Evolutionary conservation across 2,113 vertebrate genomes (phyloP).

Genomic region (Talpa occidentalis): DNA sequence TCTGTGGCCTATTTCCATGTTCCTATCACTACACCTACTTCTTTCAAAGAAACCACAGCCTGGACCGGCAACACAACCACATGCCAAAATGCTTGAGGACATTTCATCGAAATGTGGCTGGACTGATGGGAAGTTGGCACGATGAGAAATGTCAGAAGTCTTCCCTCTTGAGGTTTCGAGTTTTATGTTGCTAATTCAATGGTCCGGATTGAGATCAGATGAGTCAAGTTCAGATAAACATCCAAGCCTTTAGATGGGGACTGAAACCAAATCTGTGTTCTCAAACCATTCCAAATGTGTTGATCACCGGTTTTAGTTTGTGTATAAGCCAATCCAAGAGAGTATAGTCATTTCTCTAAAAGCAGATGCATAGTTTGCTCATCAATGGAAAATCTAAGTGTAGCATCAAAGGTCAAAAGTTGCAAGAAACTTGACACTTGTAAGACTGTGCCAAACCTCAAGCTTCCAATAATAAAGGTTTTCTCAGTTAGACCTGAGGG

Average conservation of each 20-base stretch:
- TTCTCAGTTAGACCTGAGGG: background rate
- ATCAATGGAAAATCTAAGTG: conserved; percentile 70
- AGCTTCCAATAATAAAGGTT: conserved; percentile 29
- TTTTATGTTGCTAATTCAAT: conserved; percentile 36
- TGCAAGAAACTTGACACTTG: conserved; percentile 49
- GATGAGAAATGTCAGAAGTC: conserved; percentile 44
- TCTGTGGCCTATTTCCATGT: background rate
- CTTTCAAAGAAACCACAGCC: conserved; percentile 72
- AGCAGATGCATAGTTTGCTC: conserved; percentile 51
- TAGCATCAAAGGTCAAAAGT: conserved; percentile 63
- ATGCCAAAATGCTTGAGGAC: conserved; percentile 21
- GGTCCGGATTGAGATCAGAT: conserved; percentile 35
- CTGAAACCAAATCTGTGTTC: conserved; percentile 67
- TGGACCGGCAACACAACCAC: background rate
- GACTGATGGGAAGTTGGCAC: conserved; percentile 58
- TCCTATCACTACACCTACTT: conserved; percentile 42
- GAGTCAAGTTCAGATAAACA: conserved; percentile 56
- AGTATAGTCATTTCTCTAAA: conserved; percentile 60
- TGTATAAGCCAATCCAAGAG: background rate
- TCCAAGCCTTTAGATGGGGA: conserved; percentile 48
- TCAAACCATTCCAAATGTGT: conserved; percentile 48
- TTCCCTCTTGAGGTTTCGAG: conserved; percentile 27
- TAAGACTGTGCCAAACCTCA: conserved; percentile 36
- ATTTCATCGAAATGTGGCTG: conserved; percentile 20
- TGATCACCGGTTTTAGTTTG: conserved; percentile 21